Percentiles rank a stretch among this genome's conserved stretches.
These are phyloP conservation scores for Pseudopodoces humilis DNA, from an alignment of 2,113 vertebrate species.

Conservation along the genomic window DNA sequence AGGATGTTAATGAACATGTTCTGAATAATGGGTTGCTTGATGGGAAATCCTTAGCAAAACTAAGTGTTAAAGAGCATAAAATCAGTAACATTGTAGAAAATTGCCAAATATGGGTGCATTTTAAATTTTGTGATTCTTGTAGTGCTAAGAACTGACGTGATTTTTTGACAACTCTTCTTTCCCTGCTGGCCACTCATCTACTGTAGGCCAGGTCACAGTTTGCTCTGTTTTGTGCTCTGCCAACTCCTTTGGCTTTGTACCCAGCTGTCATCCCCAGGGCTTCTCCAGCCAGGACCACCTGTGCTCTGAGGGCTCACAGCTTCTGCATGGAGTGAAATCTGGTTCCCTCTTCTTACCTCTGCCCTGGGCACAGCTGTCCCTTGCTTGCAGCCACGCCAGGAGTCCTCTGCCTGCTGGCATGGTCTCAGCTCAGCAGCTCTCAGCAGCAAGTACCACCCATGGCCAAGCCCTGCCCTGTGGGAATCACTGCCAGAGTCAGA, in stretches of 20 bases:
- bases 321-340: background rate
- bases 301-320: background rate
- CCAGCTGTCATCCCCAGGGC: background rate
- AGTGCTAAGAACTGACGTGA: background rate
- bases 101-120: background rate
- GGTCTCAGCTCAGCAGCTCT: background rate
- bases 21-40: background rate
- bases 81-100: background rate
- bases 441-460: background rate
- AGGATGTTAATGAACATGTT: background rate
- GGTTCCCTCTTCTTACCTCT: background rate
- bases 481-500: background rate
- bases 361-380: background rate
- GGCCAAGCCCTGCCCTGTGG: background rate
- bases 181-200: background rate
- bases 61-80: background rate
- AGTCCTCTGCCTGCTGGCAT: accelerated
- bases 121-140: background rate
- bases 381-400: background rate
- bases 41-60: background rate
- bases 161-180: background rate
- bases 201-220: accelerated
- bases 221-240: background rate
- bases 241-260: background rate
- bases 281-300: background rate